phyloP scores from a whole-genome alignment of 2,797 vertebrate genomes.

The Hemibagrus guttatus region DNA sequence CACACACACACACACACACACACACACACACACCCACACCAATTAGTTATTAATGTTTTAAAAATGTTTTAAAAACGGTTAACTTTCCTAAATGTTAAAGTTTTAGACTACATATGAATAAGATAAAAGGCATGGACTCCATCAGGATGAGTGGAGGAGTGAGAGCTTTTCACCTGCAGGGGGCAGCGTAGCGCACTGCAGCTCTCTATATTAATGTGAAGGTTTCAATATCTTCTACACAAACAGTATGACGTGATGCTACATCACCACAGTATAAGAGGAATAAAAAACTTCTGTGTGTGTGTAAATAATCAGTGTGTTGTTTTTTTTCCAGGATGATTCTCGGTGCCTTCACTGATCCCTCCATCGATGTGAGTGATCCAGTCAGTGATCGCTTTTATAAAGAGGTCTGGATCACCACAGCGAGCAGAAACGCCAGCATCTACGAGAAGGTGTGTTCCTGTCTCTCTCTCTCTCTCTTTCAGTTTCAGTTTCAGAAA shows the following conservation, averaged over 20 bases:
- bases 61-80: neutral
- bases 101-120: neutral
- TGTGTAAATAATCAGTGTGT: neutral
- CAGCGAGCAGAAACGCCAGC: constrained; percentile 90
- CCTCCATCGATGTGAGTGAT: constrained; percentile 83
- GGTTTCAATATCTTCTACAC: no score
- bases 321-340: constrained; percentile 75
- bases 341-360: constrained; percentile 84
- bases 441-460: constrained; percentile 91
- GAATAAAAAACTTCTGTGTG: neutral
- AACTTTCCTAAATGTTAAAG: neutral
- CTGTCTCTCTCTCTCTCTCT: neutral
- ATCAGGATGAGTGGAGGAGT: neutral
- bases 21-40: constrained; percentile 26
- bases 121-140: neutral
- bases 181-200: no score
- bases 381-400: constrained; percentile 94
- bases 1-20: neutral
- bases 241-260: no score
- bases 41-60: neutral
- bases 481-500: no score
- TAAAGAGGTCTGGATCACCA: constrained; percentile 96
- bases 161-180: neutral
- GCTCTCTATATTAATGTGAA: no score
- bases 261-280: neutral